phyloP scores from a whole-genome alignment of 2,888 invertebrate species.

The Baronia brevicornis region DNA sequence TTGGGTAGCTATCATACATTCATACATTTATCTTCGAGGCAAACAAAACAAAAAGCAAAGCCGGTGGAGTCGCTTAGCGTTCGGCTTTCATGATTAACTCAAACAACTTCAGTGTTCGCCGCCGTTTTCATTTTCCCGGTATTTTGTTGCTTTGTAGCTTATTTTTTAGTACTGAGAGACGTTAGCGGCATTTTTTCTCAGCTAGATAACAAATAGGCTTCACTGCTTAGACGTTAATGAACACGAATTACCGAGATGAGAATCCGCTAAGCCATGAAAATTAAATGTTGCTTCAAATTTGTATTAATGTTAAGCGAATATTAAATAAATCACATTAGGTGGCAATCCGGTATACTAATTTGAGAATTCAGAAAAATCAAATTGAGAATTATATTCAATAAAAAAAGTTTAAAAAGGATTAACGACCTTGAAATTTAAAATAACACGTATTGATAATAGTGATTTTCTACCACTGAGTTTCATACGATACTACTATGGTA shows the following conservation, averaged over 20 bases:
- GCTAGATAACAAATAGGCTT: constrained; percentile 53
- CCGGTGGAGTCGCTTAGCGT: constrained; percentile 36
- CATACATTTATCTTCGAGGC: constrained; percentile 27
- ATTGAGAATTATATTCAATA: too few species aligned
- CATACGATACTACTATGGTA: too few species aligned
- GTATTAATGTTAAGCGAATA: too few species aligned
- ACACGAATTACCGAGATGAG: constrained; percentile 47
- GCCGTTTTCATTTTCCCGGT: constrained; percentile 34
- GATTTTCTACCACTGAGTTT: too few species aligned
- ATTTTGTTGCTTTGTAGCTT: constrained; percentile 23
- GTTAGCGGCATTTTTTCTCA: constrained; percentile 30
- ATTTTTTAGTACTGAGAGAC: constrained; percentile 15
- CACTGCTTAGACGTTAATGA: constrained; percentile 51
- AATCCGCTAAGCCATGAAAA: constrained; percentile 56
- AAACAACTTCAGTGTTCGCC: constrained; percentile 25
- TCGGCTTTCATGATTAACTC: constrained; percentile 55
- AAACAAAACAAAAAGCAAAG: constrained; percentile 41
- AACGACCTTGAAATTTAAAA: too few species aligned
- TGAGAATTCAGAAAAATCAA: too few species aligned
- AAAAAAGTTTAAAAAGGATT: too few species aligned
- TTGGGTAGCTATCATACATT: too few species aligned
- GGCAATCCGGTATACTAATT: too few species aligned
- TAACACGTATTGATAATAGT: too few species aligned
- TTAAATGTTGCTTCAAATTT: constrained; percentile 51
- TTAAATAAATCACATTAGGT: too few species aligned